A percentile compares a stretch with the other conserved stretches of the same genome.
phyloP scores from a whole-genome alignment of 2,797 vertebrate genomes.

The Antrozous pallidus region DNA sequence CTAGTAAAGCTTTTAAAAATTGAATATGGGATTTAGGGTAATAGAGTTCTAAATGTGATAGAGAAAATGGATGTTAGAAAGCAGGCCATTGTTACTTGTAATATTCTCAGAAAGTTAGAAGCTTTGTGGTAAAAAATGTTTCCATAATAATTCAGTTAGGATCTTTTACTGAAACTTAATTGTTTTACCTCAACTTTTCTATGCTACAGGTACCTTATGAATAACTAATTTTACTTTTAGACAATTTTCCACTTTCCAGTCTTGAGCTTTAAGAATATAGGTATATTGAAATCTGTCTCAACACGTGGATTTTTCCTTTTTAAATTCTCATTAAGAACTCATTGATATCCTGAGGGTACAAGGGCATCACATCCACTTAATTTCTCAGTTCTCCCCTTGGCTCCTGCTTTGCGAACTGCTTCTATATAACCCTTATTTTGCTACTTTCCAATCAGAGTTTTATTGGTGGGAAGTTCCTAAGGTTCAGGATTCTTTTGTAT shows the following conservation, averaged over 20 bases:
- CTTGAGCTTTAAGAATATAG: background rate
- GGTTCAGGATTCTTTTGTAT: background rate
- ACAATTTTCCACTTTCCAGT: background rate
- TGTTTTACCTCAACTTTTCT: background rate
- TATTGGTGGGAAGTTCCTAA: background rate
- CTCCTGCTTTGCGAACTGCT: background rate
- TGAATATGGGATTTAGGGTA: conserved; percentile 46
- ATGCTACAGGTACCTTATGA: background rate
- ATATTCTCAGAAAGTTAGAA: conserved; percentile 27
- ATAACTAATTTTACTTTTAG: background rate
- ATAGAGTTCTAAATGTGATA: conserved; percentile 55
- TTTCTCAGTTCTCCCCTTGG: background rate
- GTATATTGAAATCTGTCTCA: background rate
- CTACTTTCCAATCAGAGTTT: conserved; percentile 26
- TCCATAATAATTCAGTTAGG: background rate
- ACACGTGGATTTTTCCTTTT: background rate
- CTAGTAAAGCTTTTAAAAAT: conserved; percentile 52
- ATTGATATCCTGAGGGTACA: background rate
- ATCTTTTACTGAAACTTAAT: background rate
- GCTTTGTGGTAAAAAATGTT: conserved; percentile 19
- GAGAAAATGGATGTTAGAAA: conserved; percentile 70
- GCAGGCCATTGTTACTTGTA: conserved; percentile 56
- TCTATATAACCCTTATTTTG: background rate
- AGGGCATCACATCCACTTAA: background rate
- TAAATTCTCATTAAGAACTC: background rate